phyloP scores from a whole-genome alignment of 2,888 invertebrate species.

The Cheilosia grossa region DNA sequence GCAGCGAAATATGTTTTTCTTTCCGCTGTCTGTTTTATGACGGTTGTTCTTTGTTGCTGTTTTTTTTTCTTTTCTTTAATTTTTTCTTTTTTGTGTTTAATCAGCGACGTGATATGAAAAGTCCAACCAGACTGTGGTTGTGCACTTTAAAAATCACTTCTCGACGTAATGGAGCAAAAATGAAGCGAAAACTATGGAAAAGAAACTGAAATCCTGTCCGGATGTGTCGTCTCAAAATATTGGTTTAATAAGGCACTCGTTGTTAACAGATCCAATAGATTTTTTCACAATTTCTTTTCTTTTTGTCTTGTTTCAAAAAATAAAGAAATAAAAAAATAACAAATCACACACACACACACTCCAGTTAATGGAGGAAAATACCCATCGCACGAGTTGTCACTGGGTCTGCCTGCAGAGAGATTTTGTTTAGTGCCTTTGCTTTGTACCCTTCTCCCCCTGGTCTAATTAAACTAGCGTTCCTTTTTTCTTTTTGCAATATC shows the following conservation, averaged over 20 bases:
- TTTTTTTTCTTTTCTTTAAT: not conserved
- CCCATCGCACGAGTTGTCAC: no score
- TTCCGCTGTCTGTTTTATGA: not conserved
- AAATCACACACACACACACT: no score
- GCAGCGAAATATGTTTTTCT: conserved; percentile 9
- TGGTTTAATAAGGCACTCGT: not conserved
- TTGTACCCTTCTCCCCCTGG: conserved; percentile 1
- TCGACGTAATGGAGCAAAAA: not conserved
- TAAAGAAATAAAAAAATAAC: no score
- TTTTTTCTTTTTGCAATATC: conserved; percentile 4
- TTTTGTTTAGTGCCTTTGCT: conserved; percentile 25
- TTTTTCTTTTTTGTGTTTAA: not conserved
- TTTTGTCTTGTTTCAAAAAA: no score
- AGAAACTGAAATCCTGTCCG: not conserved
- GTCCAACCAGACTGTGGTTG: conserved; percentile 2
- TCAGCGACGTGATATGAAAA: conserved; percentile 9
- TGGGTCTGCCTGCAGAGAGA: no score
- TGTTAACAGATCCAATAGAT: not conserved
- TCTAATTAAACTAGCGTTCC: not conserved
- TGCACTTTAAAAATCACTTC: conserved; percentile 5
- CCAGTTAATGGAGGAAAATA: no score
- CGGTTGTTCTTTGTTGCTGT: no score
- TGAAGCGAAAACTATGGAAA: not conserved
- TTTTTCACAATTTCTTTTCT: no score
- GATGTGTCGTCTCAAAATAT: not conserved